phyloP scores from a whole-genome alignment of 2,888 invertebrate species.

The Oconnorella tubifera region DNA sequence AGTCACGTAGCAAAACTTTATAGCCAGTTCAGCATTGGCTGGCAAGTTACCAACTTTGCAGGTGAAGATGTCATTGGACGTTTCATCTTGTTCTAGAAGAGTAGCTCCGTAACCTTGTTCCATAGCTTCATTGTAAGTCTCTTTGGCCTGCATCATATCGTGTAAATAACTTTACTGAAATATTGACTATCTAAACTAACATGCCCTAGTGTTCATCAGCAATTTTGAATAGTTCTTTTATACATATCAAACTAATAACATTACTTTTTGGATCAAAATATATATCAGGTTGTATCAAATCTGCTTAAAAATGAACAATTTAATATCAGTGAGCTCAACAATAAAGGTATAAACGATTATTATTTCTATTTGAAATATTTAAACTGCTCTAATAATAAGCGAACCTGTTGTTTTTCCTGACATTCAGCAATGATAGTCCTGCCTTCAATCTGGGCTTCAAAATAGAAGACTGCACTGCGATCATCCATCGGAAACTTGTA shows the following conservation, averaged over 20 bases:
- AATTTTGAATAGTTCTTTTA: too few species aligned
- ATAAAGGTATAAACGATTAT: too few species aligned
- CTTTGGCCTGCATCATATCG: constrained; percentile 34
- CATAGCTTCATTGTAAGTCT: constrained; percentile 40
- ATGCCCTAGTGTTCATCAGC: too few species aligned
- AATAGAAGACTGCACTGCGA: constrained; percentile 40
- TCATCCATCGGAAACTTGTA: constrained; percentile 44
- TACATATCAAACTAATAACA: too few species aligned
- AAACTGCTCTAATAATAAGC: too few species aligned
- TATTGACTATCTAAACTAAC: too few species aligned
- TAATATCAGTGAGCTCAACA: too few species aligned
- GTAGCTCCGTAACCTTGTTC: constrained; percentile 37
- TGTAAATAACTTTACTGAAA: too few species aligned
- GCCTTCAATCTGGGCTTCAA: constrained; percentile 41
- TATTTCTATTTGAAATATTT: too few species aligned
- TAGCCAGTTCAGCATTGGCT: constrained; percentile 31
- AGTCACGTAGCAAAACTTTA: constrained; percentile 38
- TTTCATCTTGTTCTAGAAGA: constrained; percentile 37
- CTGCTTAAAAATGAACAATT: too few species aligned
- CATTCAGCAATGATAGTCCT: constrained; percentile 41
- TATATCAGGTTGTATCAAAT: too few species aligned
- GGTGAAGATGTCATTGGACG: constrained; percentile 38
- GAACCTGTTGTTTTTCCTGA: constrained; percentile 42
- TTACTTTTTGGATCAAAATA: too few species aligned
- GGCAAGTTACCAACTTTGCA: constrained; percentile 42